These are phyloP conservation scores for Andrena fulva DNA, from an alignment of 2,888 invertebrate species.

Conservation along the genomic window DNA sequence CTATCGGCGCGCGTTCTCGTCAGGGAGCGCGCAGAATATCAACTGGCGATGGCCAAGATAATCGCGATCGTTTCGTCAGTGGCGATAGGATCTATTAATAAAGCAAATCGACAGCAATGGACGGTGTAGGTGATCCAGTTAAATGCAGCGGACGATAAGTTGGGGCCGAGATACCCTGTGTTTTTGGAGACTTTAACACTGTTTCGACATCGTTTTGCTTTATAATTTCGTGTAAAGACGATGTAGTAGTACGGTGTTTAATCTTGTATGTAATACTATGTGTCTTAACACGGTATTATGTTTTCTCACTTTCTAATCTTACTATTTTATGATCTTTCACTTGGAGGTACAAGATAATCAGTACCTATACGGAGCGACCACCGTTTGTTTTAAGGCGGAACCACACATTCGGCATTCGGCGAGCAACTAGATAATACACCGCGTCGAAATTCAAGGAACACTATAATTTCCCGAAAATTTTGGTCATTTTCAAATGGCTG, in stretches of 20 bases:
- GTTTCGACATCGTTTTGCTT: constrained; percentile 16
- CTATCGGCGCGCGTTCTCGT: constrained; percentile 31
- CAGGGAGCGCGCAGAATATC: constrained; percentile 22
- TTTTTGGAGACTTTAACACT: constrained; percentile 29
- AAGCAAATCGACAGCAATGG: constrained; percentile 34
- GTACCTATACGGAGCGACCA: too few species aligned
- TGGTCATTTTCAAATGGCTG: too few species aligned
- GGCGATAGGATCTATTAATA: constrained; percentile 53
- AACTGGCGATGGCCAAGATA: constrained; percentile 42
- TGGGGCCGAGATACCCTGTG: constrained; percentile 6
- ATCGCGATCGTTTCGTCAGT: constrained; percentile 51
- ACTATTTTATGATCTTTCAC: too few species aligned
- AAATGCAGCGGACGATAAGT: neutral
- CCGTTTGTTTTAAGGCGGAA: too few species aligned
- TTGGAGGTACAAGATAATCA: too few species aligned
- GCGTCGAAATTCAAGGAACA: too few species aligned
- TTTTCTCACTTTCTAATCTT: too few species aligned
- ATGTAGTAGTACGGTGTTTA: constrained; percentile 27
- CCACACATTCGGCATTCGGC: too few species aligned
- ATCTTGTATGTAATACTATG: neutral
- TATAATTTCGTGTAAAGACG: constrained; percentile 46
- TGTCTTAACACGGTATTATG: too few species aligned
- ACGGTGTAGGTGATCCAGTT: constrained; percentile 1
- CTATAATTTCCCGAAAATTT: too few species aligned
- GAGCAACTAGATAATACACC: too few species aligned